Conservation (phyloP, 2,797 vertebrate genomes). For the Miichthys miiuy region DNA sequence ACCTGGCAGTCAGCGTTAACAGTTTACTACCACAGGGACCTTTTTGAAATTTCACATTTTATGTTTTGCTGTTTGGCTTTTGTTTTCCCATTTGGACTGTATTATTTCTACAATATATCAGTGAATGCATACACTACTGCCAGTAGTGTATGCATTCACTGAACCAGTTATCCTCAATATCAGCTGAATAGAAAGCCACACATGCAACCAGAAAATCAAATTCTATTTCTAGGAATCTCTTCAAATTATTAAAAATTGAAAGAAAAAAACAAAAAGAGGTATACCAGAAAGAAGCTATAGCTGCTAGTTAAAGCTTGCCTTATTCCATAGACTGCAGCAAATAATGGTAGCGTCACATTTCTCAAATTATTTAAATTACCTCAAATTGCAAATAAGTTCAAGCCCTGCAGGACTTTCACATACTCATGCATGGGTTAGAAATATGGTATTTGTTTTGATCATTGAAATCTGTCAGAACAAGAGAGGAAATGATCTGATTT, state of each 20-base stretch:
- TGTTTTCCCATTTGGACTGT: background rate
- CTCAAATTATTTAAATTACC: no score
- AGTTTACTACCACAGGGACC: no score
- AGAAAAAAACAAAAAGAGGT: background rate
- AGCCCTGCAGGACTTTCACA: background rate
- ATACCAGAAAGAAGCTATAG: background rate
- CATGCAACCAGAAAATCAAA: background rate
- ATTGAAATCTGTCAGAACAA: no score
- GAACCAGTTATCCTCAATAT: background rate
- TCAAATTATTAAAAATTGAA: background rate
- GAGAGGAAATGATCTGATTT: no score
- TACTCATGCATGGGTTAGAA: background rate
- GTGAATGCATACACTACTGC: background rate
- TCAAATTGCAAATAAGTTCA: background rate
- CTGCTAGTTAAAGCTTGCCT: background rate
- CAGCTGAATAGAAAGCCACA: background rate
- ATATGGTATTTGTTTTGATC: no score
- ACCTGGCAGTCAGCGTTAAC: constrained; percentile 23
- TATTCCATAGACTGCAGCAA: background rate
- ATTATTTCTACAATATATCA: background rate
- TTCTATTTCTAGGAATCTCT: background rate
- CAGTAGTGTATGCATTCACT: background rate
- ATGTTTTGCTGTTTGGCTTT: background rate
- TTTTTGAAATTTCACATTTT: background rate
- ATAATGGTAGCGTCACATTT: background rate